Evolutionary conservation across 2,113 vertebrate genomes (phyloP).

Genomic region (Aegithalos caudatus): DNA sequence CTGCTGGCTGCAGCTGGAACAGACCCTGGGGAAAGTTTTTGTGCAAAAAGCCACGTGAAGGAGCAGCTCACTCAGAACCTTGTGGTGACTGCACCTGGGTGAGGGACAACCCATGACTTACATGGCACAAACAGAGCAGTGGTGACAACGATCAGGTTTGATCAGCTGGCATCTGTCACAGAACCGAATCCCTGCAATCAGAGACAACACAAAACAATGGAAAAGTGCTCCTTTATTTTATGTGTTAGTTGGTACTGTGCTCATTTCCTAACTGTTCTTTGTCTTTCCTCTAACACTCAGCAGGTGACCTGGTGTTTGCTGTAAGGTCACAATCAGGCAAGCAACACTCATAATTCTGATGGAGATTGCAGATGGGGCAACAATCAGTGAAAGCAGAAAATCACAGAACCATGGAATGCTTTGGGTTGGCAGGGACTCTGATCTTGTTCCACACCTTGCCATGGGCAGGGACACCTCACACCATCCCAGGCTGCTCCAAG

Average conservation of each 20-base stretch:
- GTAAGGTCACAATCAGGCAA: neutral
- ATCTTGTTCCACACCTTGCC: neutral
- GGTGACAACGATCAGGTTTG: slow-evolving; percentile 98
- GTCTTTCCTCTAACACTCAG: neutral
- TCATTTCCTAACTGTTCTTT: neutral
- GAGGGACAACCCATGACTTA: slow-evolving; percentile 75
- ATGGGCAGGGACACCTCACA: neutral
- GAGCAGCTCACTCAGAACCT: neutral
- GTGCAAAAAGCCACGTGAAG: neutral
- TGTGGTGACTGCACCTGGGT: neutral
- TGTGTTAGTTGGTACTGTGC: neutral
- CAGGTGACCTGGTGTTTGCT: neutral
- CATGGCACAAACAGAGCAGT: slow-evolving; percentile 95
- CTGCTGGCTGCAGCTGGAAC: neutral
- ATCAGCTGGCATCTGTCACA: slow-evolving; percentile 96
- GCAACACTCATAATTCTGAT: neutral
- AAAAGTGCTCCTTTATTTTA: neutral
- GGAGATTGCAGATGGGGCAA: neutral
- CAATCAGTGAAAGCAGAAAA: neutral
- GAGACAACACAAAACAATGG: neutral
- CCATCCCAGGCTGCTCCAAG: neutral
- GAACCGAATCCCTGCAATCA: slow-evolving; percentile 89
- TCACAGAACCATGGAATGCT: neutral
- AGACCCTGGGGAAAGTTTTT: neutral
- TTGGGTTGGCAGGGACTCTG: neutral